These are phyloP conservation scores for Agrochola lychnidis DNA, from an alignment of 2,888 invertebrate genomes.

Conservation along the genomic window DNA sequence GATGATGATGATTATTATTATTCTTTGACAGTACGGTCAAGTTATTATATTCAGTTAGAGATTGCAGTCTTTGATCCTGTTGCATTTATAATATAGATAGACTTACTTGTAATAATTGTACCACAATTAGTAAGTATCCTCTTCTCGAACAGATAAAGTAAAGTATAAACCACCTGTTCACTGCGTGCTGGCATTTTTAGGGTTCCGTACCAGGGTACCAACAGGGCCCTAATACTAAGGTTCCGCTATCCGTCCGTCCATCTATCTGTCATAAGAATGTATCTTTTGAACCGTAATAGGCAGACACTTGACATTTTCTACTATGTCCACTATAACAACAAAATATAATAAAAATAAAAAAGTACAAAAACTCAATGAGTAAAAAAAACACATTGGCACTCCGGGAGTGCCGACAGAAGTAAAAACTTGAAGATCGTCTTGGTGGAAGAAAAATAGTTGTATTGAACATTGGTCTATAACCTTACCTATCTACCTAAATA, in stretches of 20 bases:
- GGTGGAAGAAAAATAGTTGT: too few relatives aligned
- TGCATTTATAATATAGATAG: background rate
- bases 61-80: background rate
- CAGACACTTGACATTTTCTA: background rate
- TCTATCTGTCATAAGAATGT: background rate
- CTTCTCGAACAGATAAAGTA: background rate
- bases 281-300: background rate
- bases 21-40: background rate
- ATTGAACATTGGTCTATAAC: too few relatives aligned
- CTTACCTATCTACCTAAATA: too few relatives aligned
- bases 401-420: too few relatives aligned
- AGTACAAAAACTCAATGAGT: too few relatives aligned
- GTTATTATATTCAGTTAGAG: background rate
- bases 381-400: too few relatives aligned
- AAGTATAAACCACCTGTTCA: background rate
- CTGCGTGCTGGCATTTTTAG: background rate
- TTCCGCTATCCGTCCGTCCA: background rate
- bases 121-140: background rate
- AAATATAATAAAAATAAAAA: too few relatives aligned
- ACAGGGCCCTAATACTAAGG: background rate
- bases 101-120: background rate
- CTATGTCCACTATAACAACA: background rate
- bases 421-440: too few relatives aligned
- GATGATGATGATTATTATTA: too few relatives aligned
- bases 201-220: background rate